Base-by-base conservation (phyloP, 2,113 vertebrate species). In the Nothobranchius furzeri region DNA sequence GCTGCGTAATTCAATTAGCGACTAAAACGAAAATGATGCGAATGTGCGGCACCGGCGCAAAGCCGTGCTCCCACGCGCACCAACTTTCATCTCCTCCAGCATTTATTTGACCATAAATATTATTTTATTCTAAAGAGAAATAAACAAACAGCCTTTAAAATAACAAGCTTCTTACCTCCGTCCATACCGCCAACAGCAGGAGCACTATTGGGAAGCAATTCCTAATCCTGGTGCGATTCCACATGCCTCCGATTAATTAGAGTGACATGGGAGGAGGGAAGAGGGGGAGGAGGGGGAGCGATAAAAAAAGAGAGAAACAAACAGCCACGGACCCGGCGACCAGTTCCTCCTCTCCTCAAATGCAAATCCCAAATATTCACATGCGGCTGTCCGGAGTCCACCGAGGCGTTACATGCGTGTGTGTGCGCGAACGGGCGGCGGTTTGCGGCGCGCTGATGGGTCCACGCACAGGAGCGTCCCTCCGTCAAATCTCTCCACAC, bases 191-290 rank as follows among this genome's bases (percentile, higher is more conserved):
- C 82, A 94, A 84, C 84, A 94, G 89, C 87, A 93, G 89, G 78
- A 88, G 92, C 88, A 89, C 85, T 76, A 83, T 78, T 76, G 81
- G 84, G 83, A 93, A 80, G 88, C 88, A 75, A 82, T 82, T 88
- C 84, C 84, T 92, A 91, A 91, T 93, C 92, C 92, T 75, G 83
- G 85, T 84, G 86, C 87, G 88, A 85, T 89, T 90, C 93, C 93
- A 90, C 93, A 94, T 94, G 92, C 91, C 92, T 90, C 90, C 85
- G 90, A 83, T 91, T 87, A 91, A 89, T 91, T 83, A 90, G 85
- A 86, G 89, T 82, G 73, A 84, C 87, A 91, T 87, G 58, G 65
- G 25, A 36, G 60, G 60, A 13, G 15, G 45, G 20, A 47, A 35
- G 46, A 35, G 30, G 9, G 6, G 37, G 60, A 15, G 15, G 50